A percentile compares a stretch with the other conserved stretches of the same genome.
Conservation (phyloP, 2,113 vertebrate species). For the Lipotes vexillifer region DNA sequence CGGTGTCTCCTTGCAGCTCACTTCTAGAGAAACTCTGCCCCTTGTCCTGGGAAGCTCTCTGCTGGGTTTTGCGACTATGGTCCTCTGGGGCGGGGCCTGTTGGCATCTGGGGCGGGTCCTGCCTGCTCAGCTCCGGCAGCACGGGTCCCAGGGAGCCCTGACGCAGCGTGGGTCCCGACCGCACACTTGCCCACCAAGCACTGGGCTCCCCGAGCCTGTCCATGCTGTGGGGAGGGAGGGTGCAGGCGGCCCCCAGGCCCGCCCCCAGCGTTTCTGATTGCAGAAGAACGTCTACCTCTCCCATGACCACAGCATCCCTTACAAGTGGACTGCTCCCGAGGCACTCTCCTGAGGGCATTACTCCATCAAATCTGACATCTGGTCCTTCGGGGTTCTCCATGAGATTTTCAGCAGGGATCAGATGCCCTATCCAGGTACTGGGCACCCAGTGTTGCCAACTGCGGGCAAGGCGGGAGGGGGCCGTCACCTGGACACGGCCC, state of each 20-base stretch:
- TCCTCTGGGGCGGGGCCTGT: background rate
- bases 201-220: accelerated
- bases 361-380: slow-evolving; percentile 86
- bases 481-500: background rate
- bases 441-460: background rate
- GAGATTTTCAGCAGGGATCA: slow-evolving; percentile 84
- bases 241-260: accelerated
- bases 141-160: background rate
- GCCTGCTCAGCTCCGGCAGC: background rate
- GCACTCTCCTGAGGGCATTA: slow-evolving; percentile 82
- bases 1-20: background rate
- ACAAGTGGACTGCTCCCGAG: slow-evolving; percentile 87
- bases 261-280: background rate
- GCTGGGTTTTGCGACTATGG: background rate
- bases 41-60: background rate
- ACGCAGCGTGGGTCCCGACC: background rate
- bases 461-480: no score
- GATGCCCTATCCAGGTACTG: slow-evolving; percentile 84
- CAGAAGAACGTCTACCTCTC: slow-evolving; percentile 86
- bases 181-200: background rate
- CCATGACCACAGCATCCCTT: slow-evolving; percentile 81
- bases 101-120: background rate
- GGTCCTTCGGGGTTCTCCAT: slow-evolving; percentile 87
- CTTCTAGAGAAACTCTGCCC: background rate
- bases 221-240: accelerated